Evolutionary conservation across 1,140 invertebrate species (phyloP), one percentile per base, ranked within the genome.

Genomic region (Drosophila watanabei): DNA sequence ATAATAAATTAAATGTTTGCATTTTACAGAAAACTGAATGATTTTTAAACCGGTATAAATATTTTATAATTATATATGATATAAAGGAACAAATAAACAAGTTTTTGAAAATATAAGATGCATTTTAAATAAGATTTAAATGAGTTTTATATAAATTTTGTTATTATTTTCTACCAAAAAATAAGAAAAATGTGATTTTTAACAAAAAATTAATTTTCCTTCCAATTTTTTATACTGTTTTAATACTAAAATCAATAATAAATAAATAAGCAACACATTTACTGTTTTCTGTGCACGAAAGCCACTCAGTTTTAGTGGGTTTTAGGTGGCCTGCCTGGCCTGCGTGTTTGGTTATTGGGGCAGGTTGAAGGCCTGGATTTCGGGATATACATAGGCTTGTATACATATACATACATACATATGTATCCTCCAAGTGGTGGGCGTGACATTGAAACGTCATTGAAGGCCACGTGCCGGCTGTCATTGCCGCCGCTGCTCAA

Each of bases 381-480:
- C 10, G 49, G 71, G 51, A 75, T 69, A 62, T 24, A 30, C 20
- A 46, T 11, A 28, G 32, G n/a, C 20, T 14, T 57, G 28, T 18
- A n/a, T 18, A n/a, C 33, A 39, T 24, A 48, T 28, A 24, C 24
- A 24, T 24, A n/a, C n/a, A 24, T 24, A 24, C 24, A 24, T 24
- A n/a, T 39, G 51, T 52, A 28, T 57, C 54, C 35, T 39, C 10
- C 35, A 20, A 52, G 24, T 9, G 30, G 14, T 54, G 35, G 52
- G 45, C 11, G 60, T 84, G 84, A 87, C 85, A 88, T 88, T 88
- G 84, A 75, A 85, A 75, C 63, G 85, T 85, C 81, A 88, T 88
- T 88, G 84, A 65, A 62, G 52, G 66, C 78, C 84, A 81, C 84
- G 84, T 79, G 84, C 71, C 71, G 46, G 20, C 11, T 58, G 39